Base-by-base conservation (phyloP, 2,113 vertebrate species). In the Diadophis punctatus region DNA sequence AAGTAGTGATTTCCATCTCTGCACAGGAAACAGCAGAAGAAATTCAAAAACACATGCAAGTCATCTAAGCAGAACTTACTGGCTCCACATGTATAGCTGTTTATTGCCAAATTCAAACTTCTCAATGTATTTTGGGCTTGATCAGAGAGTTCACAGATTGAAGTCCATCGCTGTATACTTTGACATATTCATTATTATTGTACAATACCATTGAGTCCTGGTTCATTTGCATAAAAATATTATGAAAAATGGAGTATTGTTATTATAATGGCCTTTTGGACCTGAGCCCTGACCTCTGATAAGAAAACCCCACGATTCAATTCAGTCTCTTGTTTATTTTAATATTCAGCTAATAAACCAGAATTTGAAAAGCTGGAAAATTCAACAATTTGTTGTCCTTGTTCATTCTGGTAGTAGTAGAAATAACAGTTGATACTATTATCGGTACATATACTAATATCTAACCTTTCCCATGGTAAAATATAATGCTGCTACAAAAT, bases 1-100 rank as follows among this genome's bases (percentile, higher is more conserved):
- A 34, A 23, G 25, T 20, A 92, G 92, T 84, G 93, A 3, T 94
- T 96, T 92, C 87, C 87, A 12, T 34, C 46, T 80, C 12, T 43
- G 25, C 1, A 58, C 51, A 87, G 43, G 18, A 80, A 10, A 55
- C 11, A 51, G 80, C 4, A 48, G 53, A 86, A 92, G 16, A 48
- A 63, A 63, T 80, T 87, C 55, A 12, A 68, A 39, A 91, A 39
- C 52, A 51, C 90, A 87, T 0, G 46, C 10, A 86, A 60, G 4
- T 86, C 10, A 87, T 27, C 89, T 88, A 20, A 86, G 8, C 25
- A 49, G 89, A 68, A 34, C 0, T 92, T 91, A 88, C 58, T 43
- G 86, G 84, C 51, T 8, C 0, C 8, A 74, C 43, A 90, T 1
- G 18, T 34, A 25, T 23, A 18, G 51, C 87, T 84, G 9, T 80